Evolutionary conservation across 2,888 invertebrate species (phyloP).

Genomic region (Toxonevra muliebris): DNA sequence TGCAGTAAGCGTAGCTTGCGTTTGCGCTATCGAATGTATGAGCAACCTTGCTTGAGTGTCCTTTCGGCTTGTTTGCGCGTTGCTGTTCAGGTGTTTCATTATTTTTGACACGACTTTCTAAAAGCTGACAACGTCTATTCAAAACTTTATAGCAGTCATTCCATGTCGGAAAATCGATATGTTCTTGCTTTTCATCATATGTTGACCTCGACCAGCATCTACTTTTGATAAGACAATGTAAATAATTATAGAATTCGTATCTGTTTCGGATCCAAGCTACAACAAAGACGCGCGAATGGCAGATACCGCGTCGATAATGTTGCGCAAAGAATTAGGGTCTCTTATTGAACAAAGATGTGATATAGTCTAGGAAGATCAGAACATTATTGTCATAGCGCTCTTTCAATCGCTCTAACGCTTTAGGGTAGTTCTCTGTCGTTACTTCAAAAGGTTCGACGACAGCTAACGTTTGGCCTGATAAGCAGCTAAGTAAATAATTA

Average conservation of each 20-base stretch:
- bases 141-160: constrained; percentile 6
- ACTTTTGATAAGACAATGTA: too few relatives aligned
- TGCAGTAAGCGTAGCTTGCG: background rate
- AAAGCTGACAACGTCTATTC: constrained; percentile 2
- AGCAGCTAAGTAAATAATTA: constrained; percentile 23
- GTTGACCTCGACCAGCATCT: too few relatives aligned
- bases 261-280: too few relatives aligned
- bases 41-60: background rate
- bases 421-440: constrained; percentile 29
- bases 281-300: too few relatives aligned
- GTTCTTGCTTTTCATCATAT: too few relatives aligned
- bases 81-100: too few relatives aligned
- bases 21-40: constrained; percentile 4
- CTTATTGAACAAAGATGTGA: constrained; percentile 9
- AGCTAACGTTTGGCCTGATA: constrained; percentile 24
- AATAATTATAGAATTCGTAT: too few relatives aligned
- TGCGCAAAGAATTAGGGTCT: constrained; percentile 10
- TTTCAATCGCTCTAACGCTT: constrained; percentile 9
- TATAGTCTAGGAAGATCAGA: constrained; percentile 20
- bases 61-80: too few relatives aligned
- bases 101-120: background rate
- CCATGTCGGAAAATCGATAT: too few relatives aligned
- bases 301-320: too few relatives aligned
- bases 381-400: constrained; percentile 20
- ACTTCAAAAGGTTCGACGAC: constrained; percentile 24